Base-by-base conservation (phyloP, 2,797 vertebrate genomes). In the Enteromius mattozi region DNA sequence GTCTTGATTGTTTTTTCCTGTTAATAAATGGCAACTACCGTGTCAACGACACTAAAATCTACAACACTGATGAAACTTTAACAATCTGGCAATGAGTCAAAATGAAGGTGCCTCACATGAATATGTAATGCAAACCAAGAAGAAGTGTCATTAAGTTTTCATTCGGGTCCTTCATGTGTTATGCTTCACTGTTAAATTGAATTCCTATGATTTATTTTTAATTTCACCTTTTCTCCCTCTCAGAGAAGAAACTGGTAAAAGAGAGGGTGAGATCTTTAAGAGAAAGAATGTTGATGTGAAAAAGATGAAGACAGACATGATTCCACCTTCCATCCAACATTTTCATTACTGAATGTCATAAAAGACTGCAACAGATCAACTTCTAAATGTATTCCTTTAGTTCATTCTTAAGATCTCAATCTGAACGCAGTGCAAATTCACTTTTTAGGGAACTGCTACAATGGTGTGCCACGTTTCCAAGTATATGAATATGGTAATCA, bases 201-300 rank as follows among this genome's bases (percentile, higher is more conserved):
- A 69, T 68, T 69, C 45, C 21, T 69, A 3, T 80, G 63, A 80
- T 80, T 69, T 69, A 80, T 80, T 69, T 68, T 80, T 69, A 65
- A 78, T 65, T 33, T 33, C 13, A 68, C 45, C 30, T 69, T 69
- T 80, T 51, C 63, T 69, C 47, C 8, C 21, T 27, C 33, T 14
- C n/a, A 61, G 54, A 42, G 33, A 61, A 78, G 40, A 78, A 65
- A 65, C 5, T 78, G 4, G 35, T 10, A 10, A 17, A 21, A 78
- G 6, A 42, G 17, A 63, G 16, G 14, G 2, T 47, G 24, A 65
- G 76, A 47, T 63, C 24, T 65, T 78, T n/a, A 27, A 33, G 24
- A 47, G 24, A 63, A 2, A 17, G 8, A 16, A 59, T 24, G 14
- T 6, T 61, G n/a, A 45, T 63, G 35, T 42, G 8, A 61, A 78